Evolutionary conservation across 2,888 invertebrate genomes (phyloP).

Genomic region (Drosophila austrosaltans): DNA sequence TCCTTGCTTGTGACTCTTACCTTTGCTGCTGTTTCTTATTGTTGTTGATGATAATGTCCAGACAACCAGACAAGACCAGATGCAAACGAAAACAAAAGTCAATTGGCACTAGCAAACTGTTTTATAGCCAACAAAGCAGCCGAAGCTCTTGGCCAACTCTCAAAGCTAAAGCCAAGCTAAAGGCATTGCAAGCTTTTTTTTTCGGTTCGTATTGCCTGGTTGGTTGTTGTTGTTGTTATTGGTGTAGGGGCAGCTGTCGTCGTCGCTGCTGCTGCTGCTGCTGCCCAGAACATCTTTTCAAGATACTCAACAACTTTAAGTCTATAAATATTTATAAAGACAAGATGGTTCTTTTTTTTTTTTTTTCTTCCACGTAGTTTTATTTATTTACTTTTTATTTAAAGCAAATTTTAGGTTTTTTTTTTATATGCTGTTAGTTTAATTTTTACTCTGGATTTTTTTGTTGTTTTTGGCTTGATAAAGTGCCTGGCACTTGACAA

Average conservation of each 20-base stretch:
- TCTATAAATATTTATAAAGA: conserved; percentile 69
- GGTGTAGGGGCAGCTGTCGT: neutral
- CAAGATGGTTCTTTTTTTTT: conserved; percentile 33
- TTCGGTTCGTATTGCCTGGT: neutral
- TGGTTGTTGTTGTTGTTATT: neutral
- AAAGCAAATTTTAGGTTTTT: conserved; percentile 50
- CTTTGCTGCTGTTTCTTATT: conserved; percentile 56
- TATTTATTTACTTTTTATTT: conserved; percentile 67
- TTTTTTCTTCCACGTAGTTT: conserved; percentile 17
- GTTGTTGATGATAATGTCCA: conserved; percentile 56
- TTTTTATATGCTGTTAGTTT: conserved; percentile 18
- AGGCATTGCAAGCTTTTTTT: conserved; percentile 19
- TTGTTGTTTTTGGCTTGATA: conserved; percentile 41
- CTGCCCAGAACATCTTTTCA: conserved; percentile 57
- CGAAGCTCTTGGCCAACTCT: conserved; percentile 18
- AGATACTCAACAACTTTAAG: conserved; percentile 57
- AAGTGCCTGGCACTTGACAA: conserved; percentile 69
- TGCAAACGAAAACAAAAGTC: conserved; percentile 84
- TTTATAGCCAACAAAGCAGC: conserved; percentile 84
- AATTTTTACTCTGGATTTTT: conserved; percentile 48
- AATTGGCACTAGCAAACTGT: conserved; percentile 84
- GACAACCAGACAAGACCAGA: conserved; percentile 83
- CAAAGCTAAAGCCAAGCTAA: conserved; percentile 29
- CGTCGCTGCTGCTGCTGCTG: neutral
- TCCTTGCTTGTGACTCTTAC: conserved; percentile 53